Base-by-base conservation (phyloP, 2,113 vertebrate genomes). In the Phasianus colchicus region DNA sequence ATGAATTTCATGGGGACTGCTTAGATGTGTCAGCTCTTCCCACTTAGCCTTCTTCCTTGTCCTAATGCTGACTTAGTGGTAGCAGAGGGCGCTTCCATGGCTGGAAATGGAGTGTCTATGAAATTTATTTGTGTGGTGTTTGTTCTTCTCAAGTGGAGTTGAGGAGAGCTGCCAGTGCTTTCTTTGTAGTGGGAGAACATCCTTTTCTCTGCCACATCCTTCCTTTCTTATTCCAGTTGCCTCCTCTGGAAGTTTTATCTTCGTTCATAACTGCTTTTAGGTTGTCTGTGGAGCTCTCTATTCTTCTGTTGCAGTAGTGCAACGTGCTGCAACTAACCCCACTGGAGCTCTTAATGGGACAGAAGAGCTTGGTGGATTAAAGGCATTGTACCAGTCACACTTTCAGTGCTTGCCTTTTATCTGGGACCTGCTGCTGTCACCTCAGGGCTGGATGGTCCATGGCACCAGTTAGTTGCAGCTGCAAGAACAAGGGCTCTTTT, bases 391-490 rank as follows among this genome's bases (percentile, higher is more conserved):
- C 48, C 22, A 48, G 6, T 27, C 29, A 50, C 83, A 34, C 30
- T 32, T 87, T 89, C 79, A 64, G 25, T 92, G 27, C 74, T 30
- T 43, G 30, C 20, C 16, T 42, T 17, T 43, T 67, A 30, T 22
- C 25, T 1, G 1, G 21, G 66, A 38, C 32, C 71, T 74, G 29
- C 38, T 77, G 0, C 54, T 11, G 2, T 72, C 2, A 1, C 27
- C 42, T 71, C 3, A 1, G 65, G 83, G 47, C 77, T 63, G 77
- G 64, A 34, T 74, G 14, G 80, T 91, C 25, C 86, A 10, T 77
- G 45, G 30, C 50, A 40, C 12, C 13, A 32, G 11, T 65, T 87
- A 60, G 22, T 21, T 81, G 54, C 65, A 96, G 72, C 27, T 84
- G 55, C 19, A 87, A 5, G 10, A 61, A 22, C 5, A 77, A 76